Evolutionary conservation across 2,113 vertebrate genomes (phyloP).

Genomic region (Eublepharis macularius): DNA sequence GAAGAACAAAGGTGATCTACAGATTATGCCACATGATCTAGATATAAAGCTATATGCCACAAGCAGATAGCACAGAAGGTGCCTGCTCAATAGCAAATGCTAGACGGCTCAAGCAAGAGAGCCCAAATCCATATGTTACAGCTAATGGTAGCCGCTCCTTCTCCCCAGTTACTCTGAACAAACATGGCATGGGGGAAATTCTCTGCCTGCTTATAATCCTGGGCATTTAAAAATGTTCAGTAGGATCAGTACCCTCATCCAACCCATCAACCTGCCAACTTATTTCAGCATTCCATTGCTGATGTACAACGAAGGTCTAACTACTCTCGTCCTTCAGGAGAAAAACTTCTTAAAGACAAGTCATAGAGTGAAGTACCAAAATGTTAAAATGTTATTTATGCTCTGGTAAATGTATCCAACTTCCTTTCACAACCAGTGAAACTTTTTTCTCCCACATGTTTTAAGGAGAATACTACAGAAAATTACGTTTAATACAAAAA

Average conservation of each 20-base stretch:
- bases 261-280: background rate
- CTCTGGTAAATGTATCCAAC: background rate
- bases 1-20: too few species aligned
- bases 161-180: background rate
- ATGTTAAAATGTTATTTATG: background rate
- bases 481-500: background rate
- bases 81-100: background rate
- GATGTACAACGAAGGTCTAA: background rate
- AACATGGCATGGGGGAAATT: too few species aligned
- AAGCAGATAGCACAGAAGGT: background rate
- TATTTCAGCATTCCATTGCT: background rate
- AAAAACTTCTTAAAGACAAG: background rate
- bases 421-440: background rate
- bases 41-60: too few species aligned
- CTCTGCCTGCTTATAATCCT: too few species aligned
- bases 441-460: background rate
- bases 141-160: background rate
- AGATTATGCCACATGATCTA: background rate
- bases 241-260: background rate
- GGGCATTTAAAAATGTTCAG: background rate
- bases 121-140: background rate
- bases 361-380: background rate
- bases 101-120: background rate
- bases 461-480: background rate
- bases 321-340: background rate